Percentiles rank a stretch among this genome's conserved stretches.
These are phyloP conservation scores for Caenorhabditis virilis DNA, from an alignment of 2,888 invertebrate genomes.

Conservation along the genomic window DNA sequence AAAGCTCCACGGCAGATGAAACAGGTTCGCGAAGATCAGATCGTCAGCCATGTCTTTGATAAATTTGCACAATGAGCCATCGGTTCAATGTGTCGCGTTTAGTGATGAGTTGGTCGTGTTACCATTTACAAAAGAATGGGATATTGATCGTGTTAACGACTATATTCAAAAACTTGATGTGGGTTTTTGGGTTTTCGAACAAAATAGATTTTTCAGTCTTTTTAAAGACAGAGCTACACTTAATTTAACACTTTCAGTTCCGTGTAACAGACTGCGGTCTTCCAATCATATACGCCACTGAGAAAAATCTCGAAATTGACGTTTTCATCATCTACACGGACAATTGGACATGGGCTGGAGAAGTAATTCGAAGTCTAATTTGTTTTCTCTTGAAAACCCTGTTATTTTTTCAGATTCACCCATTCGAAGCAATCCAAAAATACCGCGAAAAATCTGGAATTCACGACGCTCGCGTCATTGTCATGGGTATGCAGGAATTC, in stretches of 20 bases:
- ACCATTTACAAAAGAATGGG: slow-evolving; percentile 51
- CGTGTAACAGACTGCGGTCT: slow-evolving; percentile 69
- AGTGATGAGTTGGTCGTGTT: slow-evolving; percentile 45
- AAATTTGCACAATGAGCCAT: slow-evolving; percentile 65
- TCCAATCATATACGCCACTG: slow-evolving; percentile 77
- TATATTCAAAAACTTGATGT: slow-evolving; percentile 35
- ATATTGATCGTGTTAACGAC: slow-evolving; percentile 39
- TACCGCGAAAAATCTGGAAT: slow-evolving; percentile 73
- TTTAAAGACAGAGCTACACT: too few species aligned
- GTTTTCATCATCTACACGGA: slow-evolving; percentile 80
- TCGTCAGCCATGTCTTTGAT: slow-evolving; percentile 69
- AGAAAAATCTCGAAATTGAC: slow-evolving; percentile 76
- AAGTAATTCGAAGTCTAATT: slow-evolving; percentile 16
- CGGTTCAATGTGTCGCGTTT: slow-evolving; percentile 53
- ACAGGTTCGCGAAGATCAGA: slow-evolving; percentile 53
- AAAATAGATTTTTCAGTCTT: too few species aligned
- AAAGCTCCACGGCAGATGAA: slow-evolving; percentile 51
- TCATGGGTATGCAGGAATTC: slow-evolving; percentile 68
- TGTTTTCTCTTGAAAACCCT: not conserved
- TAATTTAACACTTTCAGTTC: too few species aligned
- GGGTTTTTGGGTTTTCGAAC: slow-evolving; percentile 10
- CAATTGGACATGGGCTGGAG: slow-evolving; percentile 67
- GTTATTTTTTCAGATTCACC: slow-evolving; percentile 70
- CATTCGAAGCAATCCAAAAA: slow-evolving; percentile 72
- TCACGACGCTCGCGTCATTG: slow-evolving; percentile 58